phyloP scores from a whole-genome alignment of 2,113 vertebrate genomes.

The Haemorhous mexicanus region DNA sequence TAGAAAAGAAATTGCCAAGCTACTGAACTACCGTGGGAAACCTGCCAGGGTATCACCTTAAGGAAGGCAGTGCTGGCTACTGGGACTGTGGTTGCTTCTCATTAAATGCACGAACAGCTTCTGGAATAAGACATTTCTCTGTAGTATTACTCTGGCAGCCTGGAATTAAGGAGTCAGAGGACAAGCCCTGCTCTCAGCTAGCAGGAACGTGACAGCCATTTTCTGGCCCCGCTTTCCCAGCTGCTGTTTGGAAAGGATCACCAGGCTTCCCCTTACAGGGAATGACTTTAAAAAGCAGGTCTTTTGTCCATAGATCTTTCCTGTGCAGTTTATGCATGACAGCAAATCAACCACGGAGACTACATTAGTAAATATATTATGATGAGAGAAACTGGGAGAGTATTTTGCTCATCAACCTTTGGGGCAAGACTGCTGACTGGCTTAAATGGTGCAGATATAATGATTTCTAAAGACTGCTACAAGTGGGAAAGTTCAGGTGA shows the following conservation, averaged over 20 bases:
- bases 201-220: conserved; percentile 10
- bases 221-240: conserved; percentile 14
- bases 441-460: not conserved
- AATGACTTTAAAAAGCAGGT: not conserved
- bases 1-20: conserved; percentile 60
- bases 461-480: not conserved
- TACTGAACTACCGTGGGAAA: conserved; percentile 62
- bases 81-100: conserved; percentile 46
- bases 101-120: conserved; percentile 39
- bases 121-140: conserved; percentile 54
- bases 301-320: not conserved
- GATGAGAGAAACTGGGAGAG: not conserved
- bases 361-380: not conserved
- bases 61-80: conserved; percentile 46
- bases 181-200: conserved; percentile 32
- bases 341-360: not conserved
- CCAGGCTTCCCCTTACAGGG: not conserved
- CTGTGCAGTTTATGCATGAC: not conserved
- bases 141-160: conserved; percentile 12
- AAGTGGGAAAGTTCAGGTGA: not conserved
- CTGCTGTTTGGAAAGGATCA: conserved; percentile 11
- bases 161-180: conserved; percentile 26
- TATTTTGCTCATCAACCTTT: not conserved
- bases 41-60: conserved; percentile 56
- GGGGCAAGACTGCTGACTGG: not conserved